These are phyloP conservation scores for Romanomermis culicivorax DNA, from an alignment of 2,888 invertebrate species.

Conservation along the genomic window DNA sequence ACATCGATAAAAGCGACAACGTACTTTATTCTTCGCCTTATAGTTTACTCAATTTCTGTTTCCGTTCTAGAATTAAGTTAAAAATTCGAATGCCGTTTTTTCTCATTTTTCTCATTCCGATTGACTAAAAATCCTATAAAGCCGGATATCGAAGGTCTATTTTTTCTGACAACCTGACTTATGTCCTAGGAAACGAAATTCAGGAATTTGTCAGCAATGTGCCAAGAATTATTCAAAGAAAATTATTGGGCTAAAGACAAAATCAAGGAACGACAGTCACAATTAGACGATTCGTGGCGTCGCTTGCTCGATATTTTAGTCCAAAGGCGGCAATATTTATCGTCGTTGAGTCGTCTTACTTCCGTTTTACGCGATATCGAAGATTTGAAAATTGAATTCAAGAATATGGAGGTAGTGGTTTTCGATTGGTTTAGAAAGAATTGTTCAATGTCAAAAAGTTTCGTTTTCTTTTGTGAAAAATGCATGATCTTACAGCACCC, in stretches of 20 bases:
- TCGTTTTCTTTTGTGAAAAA: too few relatives aligned
- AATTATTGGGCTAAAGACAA: slow-evolving; percentile 69
- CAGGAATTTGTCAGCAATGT: slow-evolving; percentile 75
- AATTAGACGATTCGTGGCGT: slow-evolving; percentile 69
- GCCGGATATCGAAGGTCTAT: too few relatives aligned
- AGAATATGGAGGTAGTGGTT: slow-evolving; percentile 51
- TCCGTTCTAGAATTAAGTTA: too few relatives aligned
- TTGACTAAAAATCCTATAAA: too few relatives aligned
- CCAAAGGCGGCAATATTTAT: slow-evolving; percentile 39
- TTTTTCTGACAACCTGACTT: too few relatives aligned
- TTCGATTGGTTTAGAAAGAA: background rate
- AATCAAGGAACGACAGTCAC: slow-evolving; percentile 44
- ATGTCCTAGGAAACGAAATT: slow-evolving; percentile 73
- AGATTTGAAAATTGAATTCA: slow-evolving; percentile 57
- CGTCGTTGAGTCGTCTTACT: slow-evolving; percentile 61
- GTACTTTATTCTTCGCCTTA: background rate
- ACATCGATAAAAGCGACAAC: too few relatives aligned
- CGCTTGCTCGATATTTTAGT: slow-evolving; percentile 59
- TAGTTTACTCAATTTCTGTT: too few relatives aligned
- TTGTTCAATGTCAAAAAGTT: too few relatives aligned
- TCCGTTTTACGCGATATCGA: slow-evolving; percentile 71
- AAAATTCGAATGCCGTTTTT: too few relatives aligned
- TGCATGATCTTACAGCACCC: too few relatives aligned
- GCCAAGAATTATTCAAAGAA: slow-evolving; percentile 67
- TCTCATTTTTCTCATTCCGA: too few relatives aligned